Evolutionary conservation across 1,140 invertebrate species (phyloP), one percentile per base, ranked within the genome.

Genomic region (Caenorhabditis briggsae): DNA sequence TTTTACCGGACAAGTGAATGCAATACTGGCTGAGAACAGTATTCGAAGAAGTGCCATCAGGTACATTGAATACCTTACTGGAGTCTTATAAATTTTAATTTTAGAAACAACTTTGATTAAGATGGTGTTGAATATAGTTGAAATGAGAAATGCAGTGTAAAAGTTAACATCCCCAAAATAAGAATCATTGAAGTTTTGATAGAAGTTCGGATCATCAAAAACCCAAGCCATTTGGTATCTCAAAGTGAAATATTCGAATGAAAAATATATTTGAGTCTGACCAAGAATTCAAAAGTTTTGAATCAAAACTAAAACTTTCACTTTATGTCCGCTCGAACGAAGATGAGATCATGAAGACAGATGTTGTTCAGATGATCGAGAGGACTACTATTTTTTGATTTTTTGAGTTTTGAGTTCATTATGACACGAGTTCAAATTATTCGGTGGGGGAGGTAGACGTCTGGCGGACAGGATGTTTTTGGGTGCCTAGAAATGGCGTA

Each of bases 1-100:
- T n/a, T n/a, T 61, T 25, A 61, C 59, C 20, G 59, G 59, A 61
- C 59, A 61, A 61, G 59, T 25, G 8, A 61, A 25, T 25, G 59
- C 59, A 23, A 61, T 61, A 61, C 59, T 61, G 1, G 25, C 8
- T 2, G 59, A 61, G 8, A 61, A 61, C 6, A 61, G 20, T 11
- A 61, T 33, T 25, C 59, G 20, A 25, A 61, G 59, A 33, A 61
- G 59, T 25, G 59, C 59, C 59, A 61, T 61, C n/a, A 20, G 25
- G 25, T 61, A 25, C 59, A 61, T 61, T 25, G 59, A 61, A 25
- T 25, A 25, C 11, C 25, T 61, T 12, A 61, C 59, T 61, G 20
- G 59, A 33, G 59, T 3, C 11, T 61, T 61, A 14, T 61, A 61
- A 25, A 20, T 25, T 25, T 61, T 61, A 2, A 61, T 14, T 61